Evolutionary conservation across 2,888 invertebrate species (phyloP), one percentile per base, ranked within the genome.

Genomic region (Calephelis perditalis): DNA sequence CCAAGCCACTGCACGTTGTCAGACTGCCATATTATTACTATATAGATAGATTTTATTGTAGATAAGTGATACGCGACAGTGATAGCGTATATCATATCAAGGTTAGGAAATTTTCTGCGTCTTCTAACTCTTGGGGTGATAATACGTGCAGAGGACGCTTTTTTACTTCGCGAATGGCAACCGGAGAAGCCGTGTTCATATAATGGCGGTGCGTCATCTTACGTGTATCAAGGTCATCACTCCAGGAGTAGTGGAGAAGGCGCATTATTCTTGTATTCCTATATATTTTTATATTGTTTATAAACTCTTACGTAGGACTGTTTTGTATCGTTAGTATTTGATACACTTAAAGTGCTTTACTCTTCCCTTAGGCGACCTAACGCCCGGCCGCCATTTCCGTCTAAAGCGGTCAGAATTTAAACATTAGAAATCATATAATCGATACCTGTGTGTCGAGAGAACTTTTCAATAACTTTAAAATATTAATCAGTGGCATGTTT

Each of bases 1-100:
- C 37, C 58, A 59, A 54, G 62, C 62, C 57, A 59, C 63, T 61
- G 44, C 61, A 65, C 67, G 65, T 15, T 9, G 49, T 9, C 26
- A 26, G 65, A 68, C 66, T 67, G 68, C 67, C 69, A 64, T 69
- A 66, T 67, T 63, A 65, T 68, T 62, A 26, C 26, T 26, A 26
- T 26, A 57, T 62, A 62, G 60, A 56, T 59, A 60, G 57, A 63
- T 62, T 60, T 63, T 65, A 63, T 59, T 52, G 9, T 60, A 63
- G 46, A 56, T 58, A 35, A 58, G 47, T 58, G 56, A 55, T 62
- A 64, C 60, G 65, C 60, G 56, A 64, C 65, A 15, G 15, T 7
- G 47, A 47, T 57, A 59, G 59, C 12, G 45, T 66, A 65, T 62
- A 15, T 49, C 49, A 49, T 49, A 49, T 49, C 49, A 26, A 49